phyloP scores from a whole-genome alignment of 2,888 invertebrate genomes.

The Oligia fasciuncula region DNA sequence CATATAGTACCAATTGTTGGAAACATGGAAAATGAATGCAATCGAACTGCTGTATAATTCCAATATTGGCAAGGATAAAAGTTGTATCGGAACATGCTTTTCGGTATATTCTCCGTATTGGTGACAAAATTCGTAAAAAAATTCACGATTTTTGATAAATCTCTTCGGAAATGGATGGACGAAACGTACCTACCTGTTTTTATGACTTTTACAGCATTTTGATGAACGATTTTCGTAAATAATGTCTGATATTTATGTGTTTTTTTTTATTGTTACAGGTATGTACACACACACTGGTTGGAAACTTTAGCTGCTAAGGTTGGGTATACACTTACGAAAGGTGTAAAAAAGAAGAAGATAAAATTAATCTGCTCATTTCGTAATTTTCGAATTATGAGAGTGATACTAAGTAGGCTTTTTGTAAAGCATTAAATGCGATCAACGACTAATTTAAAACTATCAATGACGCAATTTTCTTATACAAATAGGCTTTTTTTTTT shows the following conservation, averaged over 20 bases:
- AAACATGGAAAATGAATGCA: slow-evolving; percentile 14
- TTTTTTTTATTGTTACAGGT: slow-evolving; percentile 30
- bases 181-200: not conserved
- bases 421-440: not conserved
- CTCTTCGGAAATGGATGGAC: not conserved
- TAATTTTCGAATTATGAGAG: not conserved
- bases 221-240: not conserved
- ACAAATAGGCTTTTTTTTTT: not conserved
- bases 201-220: not conserved
- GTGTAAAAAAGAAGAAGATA: not conserved
- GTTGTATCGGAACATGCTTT: not conserved
- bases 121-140: not conserved
- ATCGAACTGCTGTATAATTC: slow-evolving; percentile 7
- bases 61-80: slow-evolving; percentile 37
- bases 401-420: not conserved
- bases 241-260: not conserved
- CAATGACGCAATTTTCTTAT: no score
- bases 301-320: not conserved
- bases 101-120: not conserved
- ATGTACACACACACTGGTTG: not conserved
- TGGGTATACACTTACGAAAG: not conserved
- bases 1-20: slow-evolving; percentile 33
- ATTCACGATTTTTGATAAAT: not conserved
- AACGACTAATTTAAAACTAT: not conserved
- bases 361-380: not conserved